Base-by-base conservation (phyloP, 2,113 vertebrate genomes). In the Neogobius melanostomus region DNA sequence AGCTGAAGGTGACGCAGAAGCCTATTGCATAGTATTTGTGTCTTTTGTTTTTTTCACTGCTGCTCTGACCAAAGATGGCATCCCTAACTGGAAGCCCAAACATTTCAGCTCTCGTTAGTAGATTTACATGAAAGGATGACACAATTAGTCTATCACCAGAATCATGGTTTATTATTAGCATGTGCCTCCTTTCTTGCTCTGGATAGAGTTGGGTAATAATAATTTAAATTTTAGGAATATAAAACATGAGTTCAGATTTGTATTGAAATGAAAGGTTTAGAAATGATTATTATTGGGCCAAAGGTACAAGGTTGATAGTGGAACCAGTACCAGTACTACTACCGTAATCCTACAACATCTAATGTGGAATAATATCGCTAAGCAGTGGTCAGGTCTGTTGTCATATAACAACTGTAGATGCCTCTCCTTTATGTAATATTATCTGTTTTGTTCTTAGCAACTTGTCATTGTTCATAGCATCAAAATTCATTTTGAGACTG, bases 1-100 rank as follows among this genome's bases (percentile, higher is more conserved):
- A 51, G 66, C 7, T 66, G 71, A 73, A 72, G 77, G 74, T 71
- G 64, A 70, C 59, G 49, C 7, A 68, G 53, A 36, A 36, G 28
- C 28, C 28, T 15, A 21, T 44, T 59, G 15, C 11, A 14, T 51
- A 54, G 46, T 42, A 46, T 21, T 42, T 60, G 21, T 5, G 9
- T 52, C 59, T 61, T 15, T 15, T 71, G 6, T 69, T 51, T 50
- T n/a, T 43, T 42, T 4, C 11, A 8, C 52, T 12, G 51, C 8
- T 28, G 50, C 2, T 59, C 14, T 49, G n/a, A 12, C n/a, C 16
- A 17, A 44, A 62, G 36, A n/a, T 64, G 53, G 61, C 62, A 36
- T 56, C 72, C 8, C 56, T 0, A 68, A 42, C 15, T 64, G 54
- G 14, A 28, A 8, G 60, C 46, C 49, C 48, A 75, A 73, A 11